Evolutionary conservation across 1,140 invertebrate genomes (phyloP).

Genomic region (Ridgeia piscesae): DNA sequence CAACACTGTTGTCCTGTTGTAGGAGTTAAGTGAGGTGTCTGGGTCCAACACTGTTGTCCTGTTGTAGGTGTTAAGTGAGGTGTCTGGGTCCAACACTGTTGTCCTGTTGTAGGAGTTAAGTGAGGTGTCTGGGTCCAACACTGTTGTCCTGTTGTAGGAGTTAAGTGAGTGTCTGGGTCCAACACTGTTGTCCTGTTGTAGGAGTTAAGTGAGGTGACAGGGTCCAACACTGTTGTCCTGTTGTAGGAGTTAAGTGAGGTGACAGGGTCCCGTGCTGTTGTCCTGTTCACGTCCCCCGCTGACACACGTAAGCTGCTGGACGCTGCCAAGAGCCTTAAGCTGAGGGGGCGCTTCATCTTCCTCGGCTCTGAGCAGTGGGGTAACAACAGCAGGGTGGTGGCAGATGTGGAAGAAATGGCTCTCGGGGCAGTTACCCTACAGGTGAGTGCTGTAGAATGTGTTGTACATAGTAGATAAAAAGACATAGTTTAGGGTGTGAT

Average conservation of each 20-base stretch:
- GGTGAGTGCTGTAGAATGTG: background rate
- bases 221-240: background rate
- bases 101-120: too few relatives aligned
- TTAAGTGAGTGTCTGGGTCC: too few relatives aligned
- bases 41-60: too few relatives aligned
- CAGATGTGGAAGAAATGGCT: background rate
- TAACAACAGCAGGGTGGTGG: background rate
- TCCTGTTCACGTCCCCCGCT: conserved; percentile 34
- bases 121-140: background rate
- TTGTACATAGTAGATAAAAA: too few relatives aligned
- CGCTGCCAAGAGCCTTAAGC: conserved; percentile 35
- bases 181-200: too few relatives aligned
- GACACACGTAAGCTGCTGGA: conserved; percentile 36
- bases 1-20: too few relatives aligned
- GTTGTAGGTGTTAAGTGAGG: too few relatives aligned
- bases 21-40: too few relatives aligned
- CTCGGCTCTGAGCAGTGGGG: background rate
- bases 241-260: background rate
- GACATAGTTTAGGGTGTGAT: too few relatives aligned
- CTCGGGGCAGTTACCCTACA: background rate
- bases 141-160: too few relatives aligned
- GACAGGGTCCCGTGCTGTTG: conserved; percentile 36
- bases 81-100: too few relatives aligned
- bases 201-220: too few relatives aligned
- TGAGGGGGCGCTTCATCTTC: conserved; percentile 30